These are phyloP conservation scores for Ischnus inquisitorius DNA, from an alignment of 2,888 invertebrate genomes.

Conservation along the genomic window DNA sequence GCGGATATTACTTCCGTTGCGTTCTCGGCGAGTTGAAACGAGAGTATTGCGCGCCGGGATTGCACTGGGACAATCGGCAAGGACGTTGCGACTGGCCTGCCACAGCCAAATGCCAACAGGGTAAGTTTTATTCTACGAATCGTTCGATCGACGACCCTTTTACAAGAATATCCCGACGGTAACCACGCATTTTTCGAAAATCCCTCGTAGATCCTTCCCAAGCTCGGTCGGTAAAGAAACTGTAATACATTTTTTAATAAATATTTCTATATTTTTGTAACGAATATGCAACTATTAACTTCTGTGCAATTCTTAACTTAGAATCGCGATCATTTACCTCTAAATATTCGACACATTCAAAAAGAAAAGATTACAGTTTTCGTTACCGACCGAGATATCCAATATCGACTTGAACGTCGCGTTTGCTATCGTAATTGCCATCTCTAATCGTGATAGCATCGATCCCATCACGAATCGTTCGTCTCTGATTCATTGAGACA, in stretches of 20 bases:
- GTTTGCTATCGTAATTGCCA: conserved; percentile 3
- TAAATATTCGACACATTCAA: too few species aligned
- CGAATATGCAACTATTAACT: too few species aligned
- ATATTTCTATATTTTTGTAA: not conserved
- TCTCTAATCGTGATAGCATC: conserved; percentile 42
- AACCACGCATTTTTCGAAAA: not conserved
- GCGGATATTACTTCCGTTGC: conserved; percentile 92
- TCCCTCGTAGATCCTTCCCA: not conserved
- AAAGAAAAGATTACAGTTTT: too few species aligned
- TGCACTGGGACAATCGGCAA: conserved; percentile 91
- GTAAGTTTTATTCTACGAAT: conserved; percentile 41
- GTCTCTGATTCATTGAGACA: conserved; percentile 53
- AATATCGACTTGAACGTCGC: not conserved
- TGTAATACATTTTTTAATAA: not conserved
- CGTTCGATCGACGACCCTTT: not conserved
- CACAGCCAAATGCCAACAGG: conserved; percentile 89
- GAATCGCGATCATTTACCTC: too few species aligned
- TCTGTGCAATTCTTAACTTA: too few species aligned
- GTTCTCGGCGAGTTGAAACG: conserved; percentile 90
- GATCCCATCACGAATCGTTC: conserved; percentile 47
- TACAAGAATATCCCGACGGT: not conserved
- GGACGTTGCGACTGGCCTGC: conserved; percentile 94
- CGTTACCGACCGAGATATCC: too few species aligned
- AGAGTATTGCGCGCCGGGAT: conserved; percentile 92
- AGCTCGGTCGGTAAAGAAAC: not conserved